Evolutionary conservation across 2,888 invertebrate species (phyloP), one percentile per base, ranked within the genome.

Genomic region (Patella depressa): DNA sequence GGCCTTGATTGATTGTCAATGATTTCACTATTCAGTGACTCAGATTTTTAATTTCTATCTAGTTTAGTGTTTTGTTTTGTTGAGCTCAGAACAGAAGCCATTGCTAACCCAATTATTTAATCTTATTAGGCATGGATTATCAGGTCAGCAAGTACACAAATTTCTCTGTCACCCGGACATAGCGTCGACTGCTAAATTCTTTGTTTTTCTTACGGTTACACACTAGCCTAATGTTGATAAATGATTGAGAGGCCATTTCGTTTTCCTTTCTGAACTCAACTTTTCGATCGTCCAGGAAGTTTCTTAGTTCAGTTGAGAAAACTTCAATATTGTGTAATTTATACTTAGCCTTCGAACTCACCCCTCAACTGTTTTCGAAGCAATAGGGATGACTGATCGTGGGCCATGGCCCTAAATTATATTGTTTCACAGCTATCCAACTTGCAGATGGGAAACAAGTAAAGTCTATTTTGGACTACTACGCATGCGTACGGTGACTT

Each of bases 291-390:
- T 45, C 7, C 45, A 9, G 45, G 45, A 45, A 45, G 45, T 45
- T 45, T 45, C 45, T 45, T 45, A 45, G 45, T 45, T 45, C 45
- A 45, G 45, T 45, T 45, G 7, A 45, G 45, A 45, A 45, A 45
- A 7, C 45, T 45, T 45, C 45, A 45, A 45, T 45, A 45, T 45
- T 45, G 45, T 45, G 9, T 45, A 9, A 45, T 45, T 45, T 45
- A 45, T 45, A 45, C 45, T 45, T 45, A 45, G 45, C 45, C 45
- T 45, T 45, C 45, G 9, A 45, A 78, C 80, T 81, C 79, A 89
- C 88, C 88, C 80, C 84, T 84, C 15, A 89, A 83, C 77, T 89
- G 89, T 84, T 83, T 86, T 72, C 83, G 83, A 71, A 89, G 85
- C 76, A 89, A 83, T 69, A 89, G 84, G 70, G 88, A 83, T 69